Conservation (phyloP, 1,140 invertebrate genomes). For the Notospermus geniculatus region DNA sequence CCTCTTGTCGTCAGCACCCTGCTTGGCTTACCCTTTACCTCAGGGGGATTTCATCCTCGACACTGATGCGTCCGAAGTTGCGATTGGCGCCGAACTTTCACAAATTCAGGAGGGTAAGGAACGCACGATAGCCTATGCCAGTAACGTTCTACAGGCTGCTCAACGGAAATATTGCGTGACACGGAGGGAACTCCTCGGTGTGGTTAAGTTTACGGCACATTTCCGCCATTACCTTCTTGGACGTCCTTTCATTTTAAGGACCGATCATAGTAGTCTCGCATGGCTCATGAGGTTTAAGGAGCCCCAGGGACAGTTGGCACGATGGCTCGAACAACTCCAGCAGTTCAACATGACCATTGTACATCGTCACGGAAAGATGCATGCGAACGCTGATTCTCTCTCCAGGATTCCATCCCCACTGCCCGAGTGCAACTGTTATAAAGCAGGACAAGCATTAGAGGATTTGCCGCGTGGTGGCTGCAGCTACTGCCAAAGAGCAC, state of each 20-base stretch:
- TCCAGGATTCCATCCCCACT: no score
- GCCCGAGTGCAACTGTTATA: no score
- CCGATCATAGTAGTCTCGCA: conserved; percentile 17
- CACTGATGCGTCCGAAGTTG: conserved; percentile 28
- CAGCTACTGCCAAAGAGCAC: no score
- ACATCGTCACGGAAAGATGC: no score
- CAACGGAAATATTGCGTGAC: conserved; percentile 57
- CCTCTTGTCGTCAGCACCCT: conserved; percentile 4
- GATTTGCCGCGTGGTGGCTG: no score
- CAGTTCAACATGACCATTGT: no score
- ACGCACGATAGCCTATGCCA: conserved; percentile 31
- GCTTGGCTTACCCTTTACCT: conserved; percentile 33
- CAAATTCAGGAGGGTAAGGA: conserved; percentile 33
- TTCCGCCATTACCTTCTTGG: conserved; percentile 13
- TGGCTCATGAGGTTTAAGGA: no score
- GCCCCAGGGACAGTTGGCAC: no score
- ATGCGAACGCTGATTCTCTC: no score
- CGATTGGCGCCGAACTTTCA: conserved; percentile 36
- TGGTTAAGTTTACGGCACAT: conserved; percentile 18
- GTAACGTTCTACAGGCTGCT: conserved; percentile 26
- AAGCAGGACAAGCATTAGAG: no score
- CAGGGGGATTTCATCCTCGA: conserved; percentile 33
- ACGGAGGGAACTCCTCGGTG: conserved; percentile 30
- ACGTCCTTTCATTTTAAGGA: conserved; percentile 10
- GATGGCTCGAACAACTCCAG: no score